Conservation (phyloP, 2,888 invertebrate species). For the Morinoia aosen region DNA sequence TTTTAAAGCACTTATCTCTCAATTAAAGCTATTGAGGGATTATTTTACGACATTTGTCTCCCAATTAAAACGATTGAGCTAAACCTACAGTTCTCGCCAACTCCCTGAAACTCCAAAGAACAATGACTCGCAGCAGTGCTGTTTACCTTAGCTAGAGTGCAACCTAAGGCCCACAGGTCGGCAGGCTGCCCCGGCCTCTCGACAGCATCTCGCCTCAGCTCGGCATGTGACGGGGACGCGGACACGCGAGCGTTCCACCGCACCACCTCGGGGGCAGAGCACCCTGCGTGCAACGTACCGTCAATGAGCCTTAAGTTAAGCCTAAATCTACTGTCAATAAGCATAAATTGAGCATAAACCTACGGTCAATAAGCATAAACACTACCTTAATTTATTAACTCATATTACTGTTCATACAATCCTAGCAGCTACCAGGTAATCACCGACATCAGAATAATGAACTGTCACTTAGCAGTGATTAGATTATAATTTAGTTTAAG, state of each 20-base stretch:
- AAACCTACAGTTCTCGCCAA: not conserved
- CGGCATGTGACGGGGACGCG: not conserved
- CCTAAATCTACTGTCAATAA: too few species aligned
- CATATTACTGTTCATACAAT: too few species aligned
- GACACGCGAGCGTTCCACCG: slow-evolving; percentile 19
- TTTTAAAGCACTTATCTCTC: too few species aligned
- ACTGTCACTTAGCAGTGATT: too few species aligned
- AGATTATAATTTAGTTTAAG: too few species aligned
- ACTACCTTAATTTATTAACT: too few species aligned
- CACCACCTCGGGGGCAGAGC: slow-evolving; percentile 22
- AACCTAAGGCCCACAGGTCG: slow-evolving; percentile 16
- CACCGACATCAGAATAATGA: too few species aligned
- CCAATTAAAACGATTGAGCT: not conserved
- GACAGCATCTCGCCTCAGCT: not conserved
- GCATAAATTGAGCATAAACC: too few species aligned
- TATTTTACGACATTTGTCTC: too few species aligned
- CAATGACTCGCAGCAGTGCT: not conserved
- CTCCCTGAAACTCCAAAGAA: not conserved
- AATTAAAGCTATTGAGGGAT: not conserved
- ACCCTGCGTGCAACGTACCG: not conserved
- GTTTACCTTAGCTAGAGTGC: not conserved
- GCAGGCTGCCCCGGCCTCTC: slow-evolving; percentile 18
- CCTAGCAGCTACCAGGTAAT: too few species aligned
- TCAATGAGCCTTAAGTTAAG: not conserved
- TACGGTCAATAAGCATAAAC: too few species aligned